Conservation (phyloP, 2,797 vertebrate species). For the Eulemur albifrons region DNA sequence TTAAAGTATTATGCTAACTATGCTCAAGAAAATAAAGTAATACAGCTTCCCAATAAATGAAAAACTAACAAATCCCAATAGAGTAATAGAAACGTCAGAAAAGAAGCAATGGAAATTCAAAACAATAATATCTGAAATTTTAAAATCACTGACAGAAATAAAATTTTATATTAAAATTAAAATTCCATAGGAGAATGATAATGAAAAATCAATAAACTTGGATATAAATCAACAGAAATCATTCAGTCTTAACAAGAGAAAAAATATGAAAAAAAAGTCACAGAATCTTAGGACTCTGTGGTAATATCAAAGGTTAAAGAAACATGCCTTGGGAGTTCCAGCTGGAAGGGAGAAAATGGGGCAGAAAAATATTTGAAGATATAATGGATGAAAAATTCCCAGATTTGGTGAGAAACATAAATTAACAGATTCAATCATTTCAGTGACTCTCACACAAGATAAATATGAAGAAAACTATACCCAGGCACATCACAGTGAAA, state of each 20-base stretch:
- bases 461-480: not conserved
- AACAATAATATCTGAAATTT: not conserved
- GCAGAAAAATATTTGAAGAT: not conserved
- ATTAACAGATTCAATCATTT: not conserved
- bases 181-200: not conserved
- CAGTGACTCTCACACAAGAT: not conserved
- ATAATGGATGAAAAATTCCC: not conserved
- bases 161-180: conserved; percentile 13
- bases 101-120: not conserved
- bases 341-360: not conserved
- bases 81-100: not conserved
- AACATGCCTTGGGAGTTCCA: not conserved
- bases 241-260: not conserved
- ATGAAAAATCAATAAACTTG: not conserved
- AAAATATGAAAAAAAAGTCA: not conserved
- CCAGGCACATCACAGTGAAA: not conserved
- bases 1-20: not conserved
- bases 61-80: not conserved
- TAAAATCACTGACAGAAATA: not conserved
- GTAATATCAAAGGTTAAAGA: not conserved
- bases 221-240: not conserved
- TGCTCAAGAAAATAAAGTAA: not conserved
- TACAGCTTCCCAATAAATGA: not conserved
- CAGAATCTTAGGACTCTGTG: not conserved
- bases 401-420: not conserved